Evolutionary conservation across 1,140 invertebrate species (phyloP), one percentile per base, ranked within the genome.

Genomic region (Centruroides sculpturatus): DNA sequence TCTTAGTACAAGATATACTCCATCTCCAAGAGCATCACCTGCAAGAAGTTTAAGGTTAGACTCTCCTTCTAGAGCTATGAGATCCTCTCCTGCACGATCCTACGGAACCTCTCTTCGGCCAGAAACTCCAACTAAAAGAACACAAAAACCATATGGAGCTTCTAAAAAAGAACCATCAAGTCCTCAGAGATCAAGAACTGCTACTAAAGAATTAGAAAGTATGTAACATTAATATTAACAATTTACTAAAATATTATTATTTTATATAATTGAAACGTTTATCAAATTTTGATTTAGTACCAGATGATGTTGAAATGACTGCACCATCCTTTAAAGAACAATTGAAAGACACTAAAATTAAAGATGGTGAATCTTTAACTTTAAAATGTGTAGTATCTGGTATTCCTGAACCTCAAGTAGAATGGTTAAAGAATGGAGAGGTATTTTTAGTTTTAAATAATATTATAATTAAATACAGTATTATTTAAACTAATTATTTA

Each of bases 151-250:
- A 69, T 92, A 92, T 66, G 85, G 86, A 57, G 51, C 5, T 53
- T 34, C 23, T 23, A 80, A 80, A 53, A 83, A 81, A 70, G 81
- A 81, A 11, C 83, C 83, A 52, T 48, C 55, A 56, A 85, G 82
- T 74, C 78, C 86, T 68, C 77, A 87, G 70, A 80, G 90, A 73
- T 92, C 89, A 9, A 82, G 90, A 65, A 92, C 85, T 72, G 81
- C 87, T 41, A 94, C 90, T 1, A 92, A 92, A 77, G 90, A 94
- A 77, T 74, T 94, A 63, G 84, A 89, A 71, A 78, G 88, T 91
- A 79, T 80, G 84, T 81, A n/a, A 46, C 50, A 51, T 51, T 51
- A 10, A 49, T 51, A 8, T 13, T 51, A 13, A 51, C 6, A 51
- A 13, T n/a, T 51, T 51, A 13, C 23, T 13, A n/a, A 35, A 57